These are phyloP conservation scores for Limnephilus lunatus DNA, from an alignment of 2,888 invertebrate species.

Conservation along the genomic window DNA sequence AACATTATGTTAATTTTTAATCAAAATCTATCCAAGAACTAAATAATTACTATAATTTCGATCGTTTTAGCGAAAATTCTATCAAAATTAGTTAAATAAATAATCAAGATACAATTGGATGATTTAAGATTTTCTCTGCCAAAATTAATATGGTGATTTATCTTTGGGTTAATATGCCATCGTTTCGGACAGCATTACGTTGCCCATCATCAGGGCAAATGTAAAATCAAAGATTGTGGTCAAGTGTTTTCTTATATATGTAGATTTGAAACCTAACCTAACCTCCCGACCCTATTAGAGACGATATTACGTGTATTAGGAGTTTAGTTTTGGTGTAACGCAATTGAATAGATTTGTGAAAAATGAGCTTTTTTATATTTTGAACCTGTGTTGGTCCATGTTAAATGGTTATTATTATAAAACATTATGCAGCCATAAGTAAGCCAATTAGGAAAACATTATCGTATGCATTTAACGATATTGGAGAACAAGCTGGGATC, in stretches of 20 bases:
- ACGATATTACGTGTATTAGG: no score
- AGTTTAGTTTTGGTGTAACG: not conserved
- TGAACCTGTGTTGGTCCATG: not conserved
- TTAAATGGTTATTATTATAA: not conserved
- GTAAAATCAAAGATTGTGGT: no score
- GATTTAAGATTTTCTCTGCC: no score
- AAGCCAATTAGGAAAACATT: conserved; percentile 39
- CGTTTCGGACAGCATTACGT: not conserved
- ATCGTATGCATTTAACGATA: conserved; percentile 27
- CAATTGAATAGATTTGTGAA: not conserved
- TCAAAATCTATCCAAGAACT: not conserved
- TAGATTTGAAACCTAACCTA: no score
- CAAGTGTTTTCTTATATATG: no score
- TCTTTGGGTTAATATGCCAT: no score
- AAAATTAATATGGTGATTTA: no score
- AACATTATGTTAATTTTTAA: not conserved
- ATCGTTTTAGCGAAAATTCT: not conserved
- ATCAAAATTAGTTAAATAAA: not conserved
- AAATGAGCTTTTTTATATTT: not conserved
- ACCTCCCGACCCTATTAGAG: no score
- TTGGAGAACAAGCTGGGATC: conserved; percentile 33
- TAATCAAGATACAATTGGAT: no score
- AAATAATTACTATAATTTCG: not conserved
- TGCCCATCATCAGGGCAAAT: no score
- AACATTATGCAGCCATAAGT: conserved; percentile 11